Conservation (phyloP, 2,888 invertebrate genomes). For the Platycheirus albimanus region DNA sequence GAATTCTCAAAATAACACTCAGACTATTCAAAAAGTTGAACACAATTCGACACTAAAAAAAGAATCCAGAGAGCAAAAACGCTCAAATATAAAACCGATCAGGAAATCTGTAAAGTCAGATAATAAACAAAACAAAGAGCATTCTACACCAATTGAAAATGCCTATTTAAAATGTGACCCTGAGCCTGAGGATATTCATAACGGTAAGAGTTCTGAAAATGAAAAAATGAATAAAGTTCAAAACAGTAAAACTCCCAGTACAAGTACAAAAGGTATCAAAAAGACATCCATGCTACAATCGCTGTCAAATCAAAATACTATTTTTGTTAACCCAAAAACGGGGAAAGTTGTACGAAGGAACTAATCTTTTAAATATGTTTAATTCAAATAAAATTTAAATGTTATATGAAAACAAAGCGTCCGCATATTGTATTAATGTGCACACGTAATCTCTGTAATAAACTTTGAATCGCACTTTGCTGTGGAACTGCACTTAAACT, state of each 20-base stretch:
- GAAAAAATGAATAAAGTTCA: constrained; percentile 67
- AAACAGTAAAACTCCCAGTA: constrained; percentile 74
- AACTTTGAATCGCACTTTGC: no score
- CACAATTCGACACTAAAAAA: background rate
- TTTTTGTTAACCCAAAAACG: constrained; percentile 81
- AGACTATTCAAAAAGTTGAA: background rate
- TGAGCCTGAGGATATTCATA: background rate
- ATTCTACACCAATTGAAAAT: background rate
- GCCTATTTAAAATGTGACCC: background rate
- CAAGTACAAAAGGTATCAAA: constrained; percentile 61
- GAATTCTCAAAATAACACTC: background rate
- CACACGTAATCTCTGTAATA: no score
- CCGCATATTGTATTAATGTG: no score
- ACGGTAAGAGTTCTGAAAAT: background rate
- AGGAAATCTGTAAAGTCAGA: no score
- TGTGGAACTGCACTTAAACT: no score
- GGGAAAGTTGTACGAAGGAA: constrained; percentile 81
- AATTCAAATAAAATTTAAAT: no score
- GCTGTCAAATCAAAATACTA: constrained; percentile 78
- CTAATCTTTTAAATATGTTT: constrained; percentile 76
- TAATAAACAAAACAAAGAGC: background rate
- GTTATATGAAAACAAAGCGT: no score
- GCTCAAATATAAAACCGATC: no score
- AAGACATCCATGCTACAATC: constrained; percentile 8
- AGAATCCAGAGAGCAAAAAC: no score